phyloP scores from a whole-genome alignment of 2,113 vertebrate genomes.

The Diphyllodes magnificus region DNA sequence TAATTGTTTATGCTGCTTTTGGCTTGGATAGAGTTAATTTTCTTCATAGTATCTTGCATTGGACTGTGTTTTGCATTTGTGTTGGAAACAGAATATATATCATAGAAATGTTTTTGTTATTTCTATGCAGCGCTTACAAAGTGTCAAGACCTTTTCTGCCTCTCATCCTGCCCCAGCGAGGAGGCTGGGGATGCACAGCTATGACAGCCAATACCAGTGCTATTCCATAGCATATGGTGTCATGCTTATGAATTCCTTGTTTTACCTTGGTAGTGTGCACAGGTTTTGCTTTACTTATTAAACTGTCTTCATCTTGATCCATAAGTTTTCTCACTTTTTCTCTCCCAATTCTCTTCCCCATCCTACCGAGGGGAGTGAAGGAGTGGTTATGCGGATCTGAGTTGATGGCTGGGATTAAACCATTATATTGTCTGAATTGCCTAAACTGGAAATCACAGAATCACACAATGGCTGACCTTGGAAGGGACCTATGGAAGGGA shows the following conservation, averaged over 20 bases:
- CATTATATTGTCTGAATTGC: neutral
- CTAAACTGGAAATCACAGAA: neutral
- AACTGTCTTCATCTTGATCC: neutral
- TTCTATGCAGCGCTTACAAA: neutral
- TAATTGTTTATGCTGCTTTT: neutral
- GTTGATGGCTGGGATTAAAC: neutral
- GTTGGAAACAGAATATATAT: neutral
- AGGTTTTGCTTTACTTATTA: neutral
- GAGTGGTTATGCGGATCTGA: neutral
- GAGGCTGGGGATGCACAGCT: too few species aligned
- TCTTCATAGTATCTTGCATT: too few species aligned
- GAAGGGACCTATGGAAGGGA: neutral
- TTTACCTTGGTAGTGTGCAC: neutral
- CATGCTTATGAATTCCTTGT: neutral
- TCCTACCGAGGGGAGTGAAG: neutral
- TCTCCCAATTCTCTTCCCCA: neutral
- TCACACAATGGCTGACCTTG: neutral
- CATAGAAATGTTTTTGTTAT: neutral
- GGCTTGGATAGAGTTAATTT: neutral
- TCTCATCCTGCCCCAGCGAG: neutral
- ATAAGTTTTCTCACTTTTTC: neutral
- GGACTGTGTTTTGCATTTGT: neutral
- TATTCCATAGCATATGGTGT: fast-evolving
- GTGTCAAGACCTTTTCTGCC: neutral
- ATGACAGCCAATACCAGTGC: neutral